Percentiles rank a stretch among this genome's conserved stretches.
These are phyloP conservation scores for Temnothorax nylanderi DNA, from an alignment of 1,140 invertebrate genomes.

Conservation along the genomic window DNA sequence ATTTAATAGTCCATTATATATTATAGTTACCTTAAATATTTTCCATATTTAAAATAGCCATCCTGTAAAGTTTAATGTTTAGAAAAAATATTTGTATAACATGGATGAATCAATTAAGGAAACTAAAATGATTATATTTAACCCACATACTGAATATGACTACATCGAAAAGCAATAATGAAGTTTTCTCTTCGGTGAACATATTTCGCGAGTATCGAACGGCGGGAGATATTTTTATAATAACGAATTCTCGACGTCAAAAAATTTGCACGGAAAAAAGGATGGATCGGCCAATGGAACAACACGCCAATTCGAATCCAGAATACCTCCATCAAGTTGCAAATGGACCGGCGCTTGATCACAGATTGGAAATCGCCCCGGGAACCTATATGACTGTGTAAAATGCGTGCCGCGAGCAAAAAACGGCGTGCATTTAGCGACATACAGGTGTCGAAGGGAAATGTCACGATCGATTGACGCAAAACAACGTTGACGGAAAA, in stretches of 20 bases:
- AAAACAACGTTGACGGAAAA: conserved; percentile 32
- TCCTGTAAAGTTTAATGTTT: conserved; percentile 10
- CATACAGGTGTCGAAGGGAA: conserved; percentile 31
- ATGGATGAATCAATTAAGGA: not conserved
- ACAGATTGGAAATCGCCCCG: conserved; percentile 73
- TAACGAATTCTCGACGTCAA: conserved; percentile 28
- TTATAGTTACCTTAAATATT: not conserved
- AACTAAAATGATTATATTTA: conserved; percentile 5
- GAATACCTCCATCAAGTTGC: conserved; percentile 74
- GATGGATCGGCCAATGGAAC: conserved; percentile 37
- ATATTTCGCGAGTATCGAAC: conserved; percentile 15
- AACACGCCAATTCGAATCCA: conserved; percentile 70
- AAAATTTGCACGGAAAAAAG: conserved; percentile 48
- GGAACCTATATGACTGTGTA: conserved; percentile 58
- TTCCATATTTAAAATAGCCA: not conserved
- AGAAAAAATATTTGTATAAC: not conserved
- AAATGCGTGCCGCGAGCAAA: conserved; percentile 56
- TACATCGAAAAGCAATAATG: conserved; percentile 29
- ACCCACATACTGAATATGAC: conserved; percentile 6
- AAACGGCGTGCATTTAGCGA: conserved; percentile 33
- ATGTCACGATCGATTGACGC: conserved; percentile 30
- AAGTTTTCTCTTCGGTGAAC: conserved; percentile 5
- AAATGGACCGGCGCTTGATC: conserved; percentile 72
- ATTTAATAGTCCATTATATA: not conserved
- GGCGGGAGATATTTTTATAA: conserved; percentile 31